Evolutionary conservation across 2,113 vertebrate genomes (phyloP), one percentile per base, ranked within the genome.

Genomic region (Ameiurus melas): DNA sequence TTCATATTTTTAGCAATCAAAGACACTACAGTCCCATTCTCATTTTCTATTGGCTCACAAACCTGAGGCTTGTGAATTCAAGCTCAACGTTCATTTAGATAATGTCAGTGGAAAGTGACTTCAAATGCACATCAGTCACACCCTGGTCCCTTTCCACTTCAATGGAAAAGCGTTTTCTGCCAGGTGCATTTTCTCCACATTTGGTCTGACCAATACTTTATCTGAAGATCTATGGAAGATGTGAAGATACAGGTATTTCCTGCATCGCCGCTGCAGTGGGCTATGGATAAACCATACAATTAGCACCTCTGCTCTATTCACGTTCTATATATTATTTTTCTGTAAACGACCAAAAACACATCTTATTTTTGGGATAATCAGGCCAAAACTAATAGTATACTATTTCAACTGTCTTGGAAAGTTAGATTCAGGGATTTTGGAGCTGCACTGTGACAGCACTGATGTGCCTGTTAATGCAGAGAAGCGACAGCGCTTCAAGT

Each of bases 401-500:
- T 51, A 19, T 64, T 66, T 47, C 25, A 30, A 51, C 43, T 58
- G 70, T 43, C 71, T 25, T 68, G 66, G 12, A 85, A 71, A 22
- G 64, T 25, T 62, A 62, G 36, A 43, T 12, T 62, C 16, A 53
- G 64, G 75, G 60, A 53, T 68, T 68, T 39, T 17, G 75, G 19
- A 68, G 75, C 17, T 19, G 80, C 19, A 53, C 55, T 51, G 33
- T 84, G 80, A 84, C 80, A 87, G 86, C 55, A 43, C 20, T 27
- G 70, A 75, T 75, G 68, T 75, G 80, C 66, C 25, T 71, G 51
- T 71, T 87, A 83, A 71, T 43, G 79, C 79, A 68, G 51, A 71
- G 16, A 30, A 60, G 12, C 3, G 66, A 75, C 80, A 83, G 53
- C n/a, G 2, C 70, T 64, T 78, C 70, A 66, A 4, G 70, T 53